A percentile compares a stretch with the other conserved stretches of the same genome.
These are phyloP conservation scores for Paracanthobrama guichenoti DNA, from an alignment of 2,113 vertebrate genomes.

Conservation along the genomic window DNA sequence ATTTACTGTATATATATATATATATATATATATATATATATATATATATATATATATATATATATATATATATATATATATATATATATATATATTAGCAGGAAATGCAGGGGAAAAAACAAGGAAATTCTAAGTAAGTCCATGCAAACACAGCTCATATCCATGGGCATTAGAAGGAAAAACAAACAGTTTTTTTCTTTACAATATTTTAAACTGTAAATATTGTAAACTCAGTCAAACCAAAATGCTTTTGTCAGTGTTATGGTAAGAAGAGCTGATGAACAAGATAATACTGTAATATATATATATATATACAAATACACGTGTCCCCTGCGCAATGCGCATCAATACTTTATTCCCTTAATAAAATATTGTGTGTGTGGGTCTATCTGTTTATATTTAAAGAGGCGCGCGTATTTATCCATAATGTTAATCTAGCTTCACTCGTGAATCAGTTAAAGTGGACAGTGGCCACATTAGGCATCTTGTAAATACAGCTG, in stretches of 20 bases:
- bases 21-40: too few relatives aligned
- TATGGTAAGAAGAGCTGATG: not conserved
- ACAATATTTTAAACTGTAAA: not conserved
- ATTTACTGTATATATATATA: too few relatives aligned
- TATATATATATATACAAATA: too few relatives aligned
- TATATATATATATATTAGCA: too few relatives aligned
- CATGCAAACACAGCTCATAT: not conserved
- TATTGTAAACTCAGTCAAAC: not conserved
- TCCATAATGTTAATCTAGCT: not conserved
- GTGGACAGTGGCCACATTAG: conserved; percentile 39
- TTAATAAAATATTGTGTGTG: not conserved
- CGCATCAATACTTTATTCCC: not conserved
- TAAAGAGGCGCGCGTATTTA: not conserved
- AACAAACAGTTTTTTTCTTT: not conserved
- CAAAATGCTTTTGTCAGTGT: not conserved
- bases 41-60: too few relatives aligned
- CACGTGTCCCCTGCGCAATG: not conserved
- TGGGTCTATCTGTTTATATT: not conserved
- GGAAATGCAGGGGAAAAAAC: too few relatives aligned
- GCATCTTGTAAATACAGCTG: conserved; percentile 54
- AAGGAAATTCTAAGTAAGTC: not conserved
- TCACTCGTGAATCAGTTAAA: not conserved
- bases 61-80: too few relatives aligned
- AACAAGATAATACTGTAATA: too few relatives aligned
- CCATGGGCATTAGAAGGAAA: not conserved